These are phyloP conservation scores for Rotaria magnacalcarata DNA, from an alignment of 2,888 invertebrate species.

Conservation along the genomic window DNA sequence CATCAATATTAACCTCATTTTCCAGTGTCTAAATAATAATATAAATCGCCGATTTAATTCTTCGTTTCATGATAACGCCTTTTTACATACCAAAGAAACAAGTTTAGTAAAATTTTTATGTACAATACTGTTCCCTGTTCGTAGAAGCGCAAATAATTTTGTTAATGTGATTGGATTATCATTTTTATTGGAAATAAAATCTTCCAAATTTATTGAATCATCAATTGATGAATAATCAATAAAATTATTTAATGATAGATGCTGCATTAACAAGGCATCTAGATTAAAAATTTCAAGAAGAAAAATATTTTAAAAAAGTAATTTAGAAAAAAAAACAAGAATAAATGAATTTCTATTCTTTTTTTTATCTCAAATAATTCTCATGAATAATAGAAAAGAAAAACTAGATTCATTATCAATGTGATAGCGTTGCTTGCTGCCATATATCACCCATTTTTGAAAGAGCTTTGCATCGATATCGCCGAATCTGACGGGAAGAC, in stretches of 20 bases:
- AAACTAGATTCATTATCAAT: not conserved
- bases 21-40: constrained; percentile 56
- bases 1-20: constrained; percentile 61
- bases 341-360: not conserved
- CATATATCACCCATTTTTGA: constrained; percentile 11
- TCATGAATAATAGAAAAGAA: not conserved
- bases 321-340: not conserved
- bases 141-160: not conserved
- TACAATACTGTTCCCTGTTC: not conserved
- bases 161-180: not conserved
- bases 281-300: not conserved
- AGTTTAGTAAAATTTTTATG: not conserved
- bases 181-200: not conserved
- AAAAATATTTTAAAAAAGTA: not conserved
- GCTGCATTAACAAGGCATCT: not conserved
- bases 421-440: not conserved
- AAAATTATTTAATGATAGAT: not conserved
- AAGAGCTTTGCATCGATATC: not conserved
- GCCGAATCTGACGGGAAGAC: not conserved
- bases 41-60: not conserved
- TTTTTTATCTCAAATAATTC: not conserved
- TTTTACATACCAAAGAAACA: not conserved
- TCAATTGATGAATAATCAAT: constrained; percentile 22
- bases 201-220: not conserved
- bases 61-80: not conserved